phyloP scores from a whole-genome alignment of 2,113 vertebrate genomes.

The Muntiacus reevesi region DNA sequence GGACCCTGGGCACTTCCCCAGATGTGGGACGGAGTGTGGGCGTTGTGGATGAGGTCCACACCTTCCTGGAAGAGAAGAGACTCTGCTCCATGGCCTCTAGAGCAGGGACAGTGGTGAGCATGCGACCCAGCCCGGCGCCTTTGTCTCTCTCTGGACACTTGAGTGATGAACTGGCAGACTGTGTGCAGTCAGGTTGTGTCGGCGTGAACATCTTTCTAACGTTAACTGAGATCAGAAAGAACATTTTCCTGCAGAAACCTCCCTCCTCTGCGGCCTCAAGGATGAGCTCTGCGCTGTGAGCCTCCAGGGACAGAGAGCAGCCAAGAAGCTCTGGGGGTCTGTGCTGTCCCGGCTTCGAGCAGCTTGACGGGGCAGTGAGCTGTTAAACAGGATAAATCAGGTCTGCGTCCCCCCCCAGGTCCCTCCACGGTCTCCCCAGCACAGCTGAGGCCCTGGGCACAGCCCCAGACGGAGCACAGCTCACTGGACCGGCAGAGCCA shows the following conservation, averaged over 20 bases:
- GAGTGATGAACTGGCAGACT: background rate
- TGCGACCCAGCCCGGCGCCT: background rate
- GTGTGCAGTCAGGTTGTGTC: background rate
- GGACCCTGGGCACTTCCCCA: background rate
- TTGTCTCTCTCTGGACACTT: background rate
- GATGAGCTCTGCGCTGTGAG: slow-evolving; percentile 60
- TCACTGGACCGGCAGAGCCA: background rate
- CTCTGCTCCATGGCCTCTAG: accelerated
- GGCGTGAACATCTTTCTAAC: background rate
- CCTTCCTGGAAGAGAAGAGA: background rate
- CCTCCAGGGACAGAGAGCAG: slow-evolving; percentile 58
- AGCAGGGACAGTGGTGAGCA: background rate
- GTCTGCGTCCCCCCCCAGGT: background rate
- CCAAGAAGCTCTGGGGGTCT: slow-evolving; percentile 75
- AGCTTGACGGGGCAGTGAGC: slow-evolving; percentile 68
- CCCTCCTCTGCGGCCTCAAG: slow-evolving; percentile 14
- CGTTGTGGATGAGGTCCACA: background rate
- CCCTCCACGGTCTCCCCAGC: background rate
- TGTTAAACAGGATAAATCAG: slow-evolving; percentile 80
- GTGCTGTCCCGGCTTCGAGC: slow-evolving; percentile 33
- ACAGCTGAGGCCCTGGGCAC: slow-evolving; percentile 24
- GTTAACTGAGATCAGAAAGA: background rate
- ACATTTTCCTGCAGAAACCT: background rate
- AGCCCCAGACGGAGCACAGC: background rate
- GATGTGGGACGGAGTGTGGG: background rate